phyloP scores from a whole-genome alignment of 2,113 vertebrate genomes.

The Burhinus oedicnemus region DNA sequence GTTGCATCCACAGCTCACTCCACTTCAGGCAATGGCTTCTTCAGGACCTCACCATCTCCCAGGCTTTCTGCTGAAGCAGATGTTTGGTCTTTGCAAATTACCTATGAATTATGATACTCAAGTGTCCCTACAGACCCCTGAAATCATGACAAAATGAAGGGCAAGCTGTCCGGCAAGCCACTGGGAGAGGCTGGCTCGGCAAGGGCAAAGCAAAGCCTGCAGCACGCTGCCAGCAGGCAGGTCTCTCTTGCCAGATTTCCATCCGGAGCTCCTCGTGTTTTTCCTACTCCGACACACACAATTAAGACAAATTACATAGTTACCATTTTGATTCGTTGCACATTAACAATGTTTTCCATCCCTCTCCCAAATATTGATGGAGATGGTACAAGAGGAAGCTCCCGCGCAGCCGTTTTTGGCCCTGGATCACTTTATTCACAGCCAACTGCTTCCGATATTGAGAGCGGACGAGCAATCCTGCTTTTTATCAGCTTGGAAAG shows the following conservation, averaged over 20 bases:
- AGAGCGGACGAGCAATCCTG: background rate
- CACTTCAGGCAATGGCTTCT: rapidly evolving
- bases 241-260: slow-evolving; percentile 32
- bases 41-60: background rate
- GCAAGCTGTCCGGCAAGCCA: background rate
- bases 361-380: slow-evolving; percentile 51
- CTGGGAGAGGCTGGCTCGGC: background rate
- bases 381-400: slow-evolving; percentile 3
- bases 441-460: background rate
- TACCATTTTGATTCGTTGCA: slow-evolving; percentile 39
- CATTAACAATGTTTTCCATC: slow-evolving; percentile 25
- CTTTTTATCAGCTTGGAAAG: background rate
- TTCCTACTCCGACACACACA: background rate
- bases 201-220: background rate
- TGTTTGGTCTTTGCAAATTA: background rate
- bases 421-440: background rate
- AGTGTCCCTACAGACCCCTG: background rate
- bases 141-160: background rate
- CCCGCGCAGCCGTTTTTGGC: slow-evolving; percentile 12
- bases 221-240: background rate
- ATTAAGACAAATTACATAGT: slow-evolving; percentile 65
- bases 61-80: background rate
- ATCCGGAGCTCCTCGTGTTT: background rate
- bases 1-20: background rate
- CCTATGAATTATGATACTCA: background rate